Evolutionary conservation across 2,888 invertebrate species (phyloP).

Genomic region (Nephrotoma flavescens): DNA sequence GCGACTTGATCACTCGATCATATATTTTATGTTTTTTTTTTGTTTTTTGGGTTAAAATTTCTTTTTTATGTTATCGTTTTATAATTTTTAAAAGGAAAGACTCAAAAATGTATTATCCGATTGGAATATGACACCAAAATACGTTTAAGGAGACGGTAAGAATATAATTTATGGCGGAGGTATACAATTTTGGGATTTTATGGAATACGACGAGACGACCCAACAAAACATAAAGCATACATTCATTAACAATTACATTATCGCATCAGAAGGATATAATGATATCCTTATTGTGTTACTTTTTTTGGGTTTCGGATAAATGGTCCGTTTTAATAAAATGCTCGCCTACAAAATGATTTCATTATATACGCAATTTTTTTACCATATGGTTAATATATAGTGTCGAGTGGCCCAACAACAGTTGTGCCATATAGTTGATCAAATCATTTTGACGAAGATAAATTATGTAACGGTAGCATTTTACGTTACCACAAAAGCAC

Average conservation of each 20-base stretch:
- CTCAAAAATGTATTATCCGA: not conserved
- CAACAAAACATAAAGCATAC: not conserved
- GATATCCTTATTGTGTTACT: not conserved
- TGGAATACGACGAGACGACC: not conserved
- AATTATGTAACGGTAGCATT: too few species aligned
- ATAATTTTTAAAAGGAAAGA: not conserved
- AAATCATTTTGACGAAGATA: too few species aligned
- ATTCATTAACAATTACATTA: not conserved
- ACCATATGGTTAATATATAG: not conserved
- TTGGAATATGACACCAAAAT: not conserved
- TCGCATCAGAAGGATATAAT: not conserved
- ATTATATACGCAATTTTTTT: not conserved
- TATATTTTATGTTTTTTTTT: not conserved
- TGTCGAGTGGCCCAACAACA: not conserved
- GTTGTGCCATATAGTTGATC: not conserved
- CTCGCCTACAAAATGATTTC: not conserved
- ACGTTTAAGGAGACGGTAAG: not conserved
- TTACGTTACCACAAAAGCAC: too few species aligned
- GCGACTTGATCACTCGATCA: constrained; percentile 1
- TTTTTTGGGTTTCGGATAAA: not conserved
- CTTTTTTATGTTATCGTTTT: not conserved
- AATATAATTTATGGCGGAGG: not conserved
- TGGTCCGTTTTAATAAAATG: not conserved
- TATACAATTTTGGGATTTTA: not conserved
- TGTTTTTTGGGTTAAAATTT: not conserved